Evolutionary conservation across 2,113 vertebrate genomes (phyloP), one percentile per base, ranked within the genome.

Genomic region (Rhabdornis inornatus): DNA sequence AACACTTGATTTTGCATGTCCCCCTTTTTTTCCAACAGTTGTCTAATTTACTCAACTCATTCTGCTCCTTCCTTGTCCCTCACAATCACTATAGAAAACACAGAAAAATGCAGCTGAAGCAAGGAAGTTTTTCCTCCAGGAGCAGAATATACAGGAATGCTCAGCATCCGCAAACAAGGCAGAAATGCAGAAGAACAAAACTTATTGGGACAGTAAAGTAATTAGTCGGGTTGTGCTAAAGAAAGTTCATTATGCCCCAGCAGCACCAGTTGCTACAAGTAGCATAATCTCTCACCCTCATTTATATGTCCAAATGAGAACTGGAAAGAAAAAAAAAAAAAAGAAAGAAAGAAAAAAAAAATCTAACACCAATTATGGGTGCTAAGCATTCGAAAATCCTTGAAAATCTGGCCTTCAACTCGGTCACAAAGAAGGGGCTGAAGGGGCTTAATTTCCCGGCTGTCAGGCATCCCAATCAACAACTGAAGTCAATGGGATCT

Each of bases 31-130:
- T 28, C 90, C 57, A 89, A 94, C 95, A 93, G 92, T 88, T 96
- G 94, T 94, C 96, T 97, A 90, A 97, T 97, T 97, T 95, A 97
- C 94, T 95, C 91, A 94, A 92, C 94, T 96, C 76, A 3, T 70
- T 96, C 90, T 82, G 87, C 21, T 42, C 55, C 21, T 15, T 63
- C 27, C 72, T 45, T 42, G 15, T 27, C 52, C 56, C 82, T 87
- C 82, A 66, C 68, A 93, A 93, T 86, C 39, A 15, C 90, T 87
- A 89, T 42, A 92, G 87, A 97, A 97, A 97, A 76, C 71, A 85
- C 16, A 70, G 71, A 95, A 94, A 97, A 96, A 96, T 6, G 37
- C 88, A 93, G 94, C 93, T 95, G 96, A 96, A 92, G 79, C 74
- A 82, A 92, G 70, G 76, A 93, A 50, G 47, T 52, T 92, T 83